Percentiles rank a stretch among this genome's conserved stretches.
phyloP scores from a whole-genome alignment of 2,797 vertebrate species.

The Sebastes variabilis region DNA sequence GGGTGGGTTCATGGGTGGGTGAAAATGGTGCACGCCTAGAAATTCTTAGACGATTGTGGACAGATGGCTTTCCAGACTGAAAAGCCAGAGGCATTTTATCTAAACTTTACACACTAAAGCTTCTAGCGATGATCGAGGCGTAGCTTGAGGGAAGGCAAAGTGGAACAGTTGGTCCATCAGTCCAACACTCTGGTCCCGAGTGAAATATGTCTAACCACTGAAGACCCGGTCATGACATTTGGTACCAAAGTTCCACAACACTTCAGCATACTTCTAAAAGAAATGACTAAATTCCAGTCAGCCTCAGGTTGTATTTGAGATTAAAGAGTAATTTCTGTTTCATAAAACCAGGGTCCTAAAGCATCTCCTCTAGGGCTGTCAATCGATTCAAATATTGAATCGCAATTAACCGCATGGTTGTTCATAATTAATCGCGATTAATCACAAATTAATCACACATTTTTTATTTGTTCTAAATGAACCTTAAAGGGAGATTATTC shows the following conservation, averaged over 20 bases:
- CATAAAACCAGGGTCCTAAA: no score
- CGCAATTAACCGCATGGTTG: no score
- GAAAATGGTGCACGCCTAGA: slow-evolving; percentile 47
- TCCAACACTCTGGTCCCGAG: background rate
- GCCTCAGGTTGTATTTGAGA: background rate
- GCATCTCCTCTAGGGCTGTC: no score
- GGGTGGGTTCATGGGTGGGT: slow-evolving; percentile 56
- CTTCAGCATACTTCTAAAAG: background rate
- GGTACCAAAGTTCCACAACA: background rate
- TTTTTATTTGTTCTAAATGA: no score
- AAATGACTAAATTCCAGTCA: background rate
- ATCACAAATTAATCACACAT: no score
- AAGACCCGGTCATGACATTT: background rate
- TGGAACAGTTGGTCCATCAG: background rate
- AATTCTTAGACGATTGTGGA: slow-evolving; percentile 46
- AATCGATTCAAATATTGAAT: no score
- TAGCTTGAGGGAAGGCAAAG: background rate
- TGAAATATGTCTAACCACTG: background rate
- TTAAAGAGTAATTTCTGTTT: background rate
- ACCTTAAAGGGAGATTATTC: no score
- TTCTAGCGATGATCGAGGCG: background rate
- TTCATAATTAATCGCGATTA: no score
- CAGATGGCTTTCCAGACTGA: slow-evolving; percentile 44
- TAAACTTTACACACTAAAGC: slow-evolving; percentile 10
- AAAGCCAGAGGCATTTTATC: slow-evolving; percentile 10